Evolutionary conservation across 2,888 invertebrate genomes (phyloP).

Genomic region (Stenichneumon culpator): DNA sequence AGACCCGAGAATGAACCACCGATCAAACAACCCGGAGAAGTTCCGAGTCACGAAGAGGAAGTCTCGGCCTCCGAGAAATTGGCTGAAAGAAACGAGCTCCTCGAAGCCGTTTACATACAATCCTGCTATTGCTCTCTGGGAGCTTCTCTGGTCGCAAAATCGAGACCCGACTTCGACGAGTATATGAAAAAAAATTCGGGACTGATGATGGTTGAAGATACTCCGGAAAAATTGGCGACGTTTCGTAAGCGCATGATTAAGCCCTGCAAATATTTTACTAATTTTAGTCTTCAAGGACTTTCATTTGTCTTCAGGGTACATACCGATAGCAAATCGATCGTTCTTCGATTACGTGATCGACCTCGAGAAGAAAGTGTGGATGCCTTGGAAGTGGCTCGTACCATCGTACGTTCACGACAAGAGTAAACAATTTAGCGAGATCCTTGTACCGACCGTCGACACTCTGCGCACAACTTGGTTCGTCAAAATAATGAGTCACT

Average conservation of each 20-base stretch:
- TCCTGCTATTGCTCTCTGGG: slow-evolving; percentile 95
- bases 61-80: slow-evolving; percentile 89
- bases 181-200: slow-evolving; percentile 92
- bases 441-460: slow-evolving; percentile 96
- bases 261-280: not conserved
- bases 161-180: slow-evolving; percentile 91
- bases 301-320: slow-evolving; percentile 87
- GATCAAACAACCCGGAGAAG: slow-evolving; percentile 25
- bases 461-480: slow-evolving; percentile 93
- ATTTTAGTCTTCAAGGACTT: not conserved
- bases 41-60: slow-evolving; percentile 85
- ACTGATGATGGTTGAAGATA: slow-evolving; percentile 90
- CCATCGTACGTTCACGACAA: slow-evolving; percentile 92
- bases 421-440: slow-evolving; percentile 91
- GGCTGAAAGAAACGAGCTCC: slow-evolving; percentile 71
- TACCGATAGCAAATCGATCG: slow-evolving; percentile 90
- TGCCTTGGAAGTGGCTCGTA: slow-evolving; percentile 94
- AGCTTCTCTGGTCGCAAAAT: slow-evolving; percentile 90
- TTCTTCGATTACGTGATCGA: slow-evolving; percentile 95
- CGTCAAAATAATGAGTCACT: slow-evolving; percentile 91
- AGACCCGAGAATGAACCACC: slow-evolving; percentile 60
- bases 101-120: slow-evolving; percentile 86
- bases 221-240: slow-evolving; percentile 88
- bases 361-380: slow-evolving; percentile 89
- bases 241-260: slow-evolving; percentile 84